Base-by-base conservation (phyloP, 2,113 vertebrate genomes). In the Phrynosoma blainvillii region DNA sequence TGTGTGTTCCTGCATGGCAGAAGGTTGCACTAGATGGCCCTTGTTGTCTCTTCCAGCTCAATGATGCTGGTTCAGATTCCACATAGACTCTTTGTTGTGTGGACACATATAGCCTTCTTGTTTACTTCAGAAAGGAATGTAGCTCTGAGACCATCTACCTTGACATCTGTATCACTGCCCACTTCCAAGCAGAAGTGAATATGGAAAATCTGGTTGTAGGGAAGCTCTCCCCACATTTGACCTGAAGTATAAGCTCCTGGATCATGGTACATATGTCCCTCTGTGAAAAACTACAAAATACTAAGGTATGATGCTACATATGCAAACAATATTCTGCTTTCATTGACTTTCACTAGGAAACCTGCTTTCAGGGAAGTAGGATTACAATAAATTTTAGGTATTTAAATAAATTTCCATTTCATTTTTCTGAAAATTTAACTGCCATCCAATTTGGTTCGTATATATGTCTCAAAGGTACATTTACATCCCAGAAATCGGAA, bases 401-500 rank as follows among this genome's bases (percentile, higher is more conserved):
- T 25, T 84, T n/a, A 73, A 87, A 84, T 68, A 85, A 89, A 77
- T 14, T 16, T 30, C 62, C 7, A 11, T 70, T 92, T 79, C 47
- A 88, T 83, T 11, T 75, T 82, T 88, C 79, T 81, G 42, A 88
- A 90, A 84, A 82, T 56, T 42, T n/a, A 56, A 81, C 75, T 84
- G 3, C 40, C n/a, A 11, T 8, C 88, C 75, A 87, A 91, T 84
- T 88, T 0, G 73, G 84, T 47, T 6, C 47, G 7, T 36, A 7
- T 83, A 89, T 0, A 8, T 90, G 77, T 89, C 77, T 93, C 84
- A 84, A 82, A 47, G 12, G 20, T 84, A 8, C 14, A 10, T 89
- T 92, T 93, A 9, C 42, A 90, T 47, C 87, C 68, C 75, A 13
- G 79, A 68, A 81, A 80, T 30, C 70, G 20, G 42, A 86, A 89